Conservation (phyloP, 2,797 vertebrate genomes). For the Zenarchopterus dispar region DNA sequence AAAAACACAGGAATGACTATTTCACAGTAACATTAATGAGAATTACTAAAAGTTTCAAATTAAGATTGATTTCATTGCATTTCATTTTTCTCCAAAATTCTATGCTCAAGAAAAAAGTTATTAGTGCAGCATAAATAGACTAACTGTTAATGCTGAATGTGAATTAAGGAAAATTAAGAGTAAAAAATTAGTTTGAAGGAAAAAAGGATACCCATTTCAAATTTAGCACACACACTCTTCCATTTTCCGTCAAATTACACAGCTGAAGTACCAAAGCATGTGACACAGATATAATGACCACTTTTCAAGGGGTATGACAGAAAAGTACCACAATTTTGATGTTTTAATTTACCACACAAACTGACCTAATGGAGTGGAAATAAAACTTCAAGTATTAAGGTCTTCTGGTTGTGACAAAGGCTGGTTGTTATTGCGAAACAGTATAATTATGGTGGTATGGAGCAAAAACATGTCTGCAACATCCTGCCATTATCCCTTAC, state of each 20-base stretch:
- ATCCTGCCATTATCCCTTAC: not conserved
- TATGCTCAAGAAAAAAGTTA: too few species aligned
- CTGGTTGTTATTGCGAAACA: constrained; percentile 28
- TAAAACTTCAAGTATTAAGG: constrained; percentile 34
- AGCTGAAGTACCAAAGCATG: constrained; percentile 5
- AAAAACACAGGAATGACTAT: too few species aligned
- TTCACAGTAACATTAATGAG: too few species aligned
- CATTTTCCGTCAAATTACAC: not conserved
- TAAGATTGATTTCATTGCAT: too few species aligned
- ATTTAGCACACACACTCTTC: not conserved
- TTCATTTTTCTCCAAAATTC: too few species aligned
- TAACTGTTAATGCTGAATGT: too few species aligned
- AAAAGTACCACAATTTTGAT: constrained; percentile 21
- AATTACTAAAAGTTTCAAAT: too few species aligned
- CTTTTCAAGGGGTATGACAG: constrained; percentile 19
- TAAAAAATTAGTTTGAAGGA: too few species aligned
- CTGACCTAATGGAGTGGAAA: constrained; percentile 29
- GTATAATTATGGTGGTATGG: not conserved
- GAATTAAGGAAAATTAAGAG: too few species aligned
- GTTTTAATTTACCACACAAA: constrained; percentile 45
- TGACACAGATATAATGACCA: constrained; percentile 14
- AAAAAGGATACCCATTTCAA: not conserved
- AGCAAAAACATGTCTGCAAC: not conserved
- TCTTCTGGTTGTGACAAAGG: constrained; percentile 25
- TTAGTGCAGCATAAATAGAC: too few species aligned